Evolutionary conservation across 2,888 invertebrate species (phyloP).

Genomic region (Phengaris alcon): DNA sequence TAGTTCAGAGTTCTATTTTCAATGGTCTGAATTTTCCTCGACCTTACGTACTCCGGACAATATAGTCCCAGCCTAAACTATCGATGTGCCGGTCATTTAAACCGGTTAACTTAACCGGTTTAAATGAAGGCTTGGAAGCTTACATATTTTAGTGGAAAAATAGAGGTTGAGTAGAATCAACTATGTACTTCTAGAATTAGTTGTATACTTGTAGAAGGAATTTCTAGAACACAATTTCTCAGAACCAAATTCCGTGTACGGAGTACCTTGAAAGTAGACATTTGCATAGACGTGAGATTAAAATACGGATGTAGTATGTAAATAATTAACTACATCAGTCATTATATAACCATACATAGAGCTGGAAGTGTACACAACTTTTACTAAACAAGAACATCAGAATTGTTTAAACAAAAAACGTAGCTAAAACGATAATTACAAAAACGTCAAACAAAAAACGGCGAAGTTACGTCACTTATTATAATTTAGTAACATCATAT

Average conservation of each 20-base stretch:
- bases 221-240: background rate
- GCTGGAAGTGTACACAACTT: background rate
- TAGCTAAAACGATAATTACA: background rate
- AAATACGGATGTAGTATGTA: background rate
- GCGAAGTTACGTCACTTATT: constrained; percentile 2
- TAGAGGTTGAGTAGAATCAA: background rate
- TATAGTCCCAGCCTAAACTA: too few relatives aligned
- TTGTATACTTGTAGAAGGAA: too few relatives aligned
- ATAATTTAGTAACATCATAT: background rate
- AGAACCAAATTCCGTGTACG: background rate
- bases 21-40: too few relatives aligned
- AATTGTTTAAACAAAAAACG: background rate
- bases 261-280: background rate
- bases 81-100: too few relatives aligned
- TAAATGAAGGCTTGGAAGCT: too few relatives aligned
- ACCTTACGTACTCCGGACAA: too few relatives aligned
- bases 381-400: constrained; percentile 11
- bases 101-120: too few relatives aligned
- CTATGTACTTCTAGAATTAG: too few relatives aligned
- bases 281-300: background rate
- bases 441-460: constrained; percentile 17
- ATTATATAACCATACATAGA: background rate
- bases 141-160: too few relatives aligned
- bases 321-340: background rate
- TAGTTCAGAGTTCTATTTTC: too few relatives aligned